Evolutionary conservation across 2,797 vertebrate genomes (phyloP).

Genomic region (Pogoniulus pusillus): DNA sequence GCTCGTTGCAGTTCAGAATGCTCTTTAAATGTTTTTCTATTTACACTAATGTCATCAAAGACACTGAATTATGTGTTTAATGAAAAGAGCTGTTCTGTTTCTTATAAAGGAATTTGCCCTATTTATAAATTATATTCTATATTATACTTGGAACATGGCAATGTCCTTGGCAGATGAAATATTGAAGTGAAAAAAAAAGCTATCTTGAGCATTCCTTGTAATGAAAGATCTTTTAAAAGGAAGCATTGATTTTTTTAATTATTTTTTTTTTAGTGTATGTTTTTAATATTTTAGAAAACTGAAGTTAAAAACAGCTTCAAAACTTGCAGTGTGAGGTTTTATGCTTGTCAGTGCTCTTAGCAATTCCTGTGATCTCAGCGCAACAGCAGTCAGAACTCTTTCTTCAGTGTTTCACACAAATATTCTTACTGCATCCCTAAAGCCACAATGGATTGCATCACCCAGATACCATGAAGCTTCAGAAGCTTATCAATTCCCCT

Average conservation of each 20-base stretch:
- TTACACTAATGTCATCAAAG: not conserved
- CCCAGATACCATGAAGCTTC: not conserved
- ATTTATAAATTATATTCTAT: not conserved
- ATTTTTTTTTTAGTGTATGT: not conserved
- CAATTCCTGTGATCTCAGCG: not conserved
- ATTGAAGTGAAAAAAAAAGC: not conserved
- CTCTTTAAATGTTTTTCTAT: constrained; percentile 1
- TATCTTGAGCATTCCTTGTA: not conserved
- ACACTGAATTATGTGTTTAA: not conserved
- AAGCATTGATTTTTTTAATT: too few species aligned
- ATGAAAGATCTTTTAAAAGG: not conserved
- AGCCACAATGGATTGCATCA: not conserved
- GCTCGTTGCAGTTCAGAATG: not conserved
- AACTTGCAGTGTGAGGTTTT: not conserved
- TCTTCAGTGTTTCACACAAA: not conserved
- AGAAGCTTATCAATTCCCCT: not conserved
- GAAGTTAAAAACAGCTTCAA: not conserved
- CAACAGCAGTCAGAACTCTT: not conserved
- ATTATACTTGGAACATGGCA: not conserved
- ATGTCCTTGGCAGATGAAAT: not conserved
- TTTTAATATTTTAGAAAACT: not conserved
- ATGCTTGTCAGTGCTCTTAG: not conserved
- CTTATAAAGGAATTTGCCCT: not conserved
- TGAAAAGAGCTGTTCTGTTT: not conserved
- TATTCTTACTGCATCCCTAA: not conserved